Evolutionary conservation across 2,888 invertebrate species (phyloP).

Genomic region (Elmis aenea): DNA sequence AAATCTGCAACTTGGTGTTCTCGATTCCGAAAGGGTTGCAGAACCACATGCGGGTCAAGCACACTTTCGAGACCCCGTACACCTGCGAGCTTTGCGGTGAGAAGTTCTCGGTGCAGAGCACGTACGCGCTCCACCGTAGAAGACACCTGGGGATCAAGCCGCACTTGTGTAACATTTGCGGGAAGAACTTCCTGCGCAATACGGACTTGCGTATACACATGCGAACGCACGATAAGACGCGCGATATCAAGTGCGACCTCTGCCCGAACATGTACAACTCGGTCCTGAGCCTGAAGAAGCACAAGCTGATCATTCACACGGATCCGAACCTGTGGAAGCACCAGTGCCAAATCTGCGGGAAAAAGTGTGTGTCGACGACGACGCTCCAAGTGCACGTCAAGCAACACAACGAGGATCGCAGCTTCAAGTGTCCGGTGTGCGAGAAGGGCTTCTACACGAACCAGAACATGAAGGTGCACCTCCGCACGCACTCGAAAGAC

Average conservation of each 20-base stretch:
- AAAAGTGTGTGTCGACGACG: constrained; percentile 4
- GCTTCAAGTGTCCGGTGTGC: constrained; percentile 5
- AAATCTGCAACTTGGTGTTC: constrained; percentile 1
- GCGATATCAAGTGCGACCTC: constrained; percentile 3
- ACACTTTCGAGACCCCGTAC: constrained; percentile 6
- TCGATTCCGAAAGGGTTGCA: constrained; percentile 4
- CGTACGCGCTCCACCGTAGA: constrained; percentile 4
- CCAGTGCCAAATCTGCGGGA: constrained; percentile 1
- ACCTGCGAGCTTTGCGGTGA: constrained; percentile 1
- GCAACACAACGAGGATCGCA: constrained; percentile 5
- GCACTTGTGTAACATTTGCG: constrained; percentile 6
- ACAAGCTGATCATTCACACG: constrained; percentile 4
- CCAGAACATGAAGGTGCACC: constrained; percentile 4
- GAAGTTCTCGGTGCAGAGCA: constrained; percentile 2
- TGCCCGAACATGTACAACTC: constrained; percentile 5
- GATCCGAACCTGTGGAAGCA: constrained; percentile 7
- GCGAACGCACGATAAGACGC: neutral
- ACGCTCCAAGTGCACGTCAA: constrained; percentile 6
- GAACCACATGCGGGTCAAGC: constrained; percentile 3
- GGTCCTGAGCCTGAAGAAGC: constrained; percentile 2
- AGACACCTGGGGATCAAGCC: constrained; percentile 5
- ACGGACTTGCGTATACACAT: constrained; percentile 4
- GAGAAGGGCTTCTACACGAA: constrained; percentile 9
- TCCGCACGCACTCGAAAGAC: constrained; percentile 3
- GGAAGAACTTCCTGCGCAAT: constrained; percentile 5